Percentiles rank a stretch among this genome's conserved stretches.
phyloP scores from a whole-genome alignment of 2,797 vertebrate genomes.

The Novumbra hubbsi region DNA sequence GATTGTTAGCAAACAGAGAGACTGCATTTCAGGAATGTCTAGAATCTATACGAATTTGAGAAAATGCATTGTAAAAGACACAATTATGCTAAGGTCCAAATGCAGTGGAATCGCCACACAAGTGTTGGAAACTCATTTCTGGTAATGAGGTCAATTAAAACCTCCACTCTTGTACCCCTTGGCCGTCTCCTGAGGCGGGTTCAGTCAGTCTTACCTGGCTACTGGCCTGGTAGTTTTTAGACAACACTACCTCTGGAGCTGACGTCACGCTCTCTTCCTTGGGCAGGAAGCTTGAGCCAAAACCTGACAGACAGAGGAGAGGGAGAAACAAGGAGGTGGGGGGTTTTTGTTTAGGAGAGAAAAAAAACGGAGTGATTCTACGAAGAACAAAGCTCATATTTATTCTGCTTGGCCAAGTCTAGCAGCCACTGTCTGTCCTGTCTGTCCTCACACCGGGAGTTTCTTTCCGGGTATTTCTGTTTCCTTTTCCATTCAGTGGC shows the following conservation, averaged over 20 bases:
- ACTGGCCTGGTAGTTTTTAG: conserved; percentile 85
- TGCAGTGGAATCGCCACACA: not conserved
- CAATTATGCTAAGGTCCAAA: not conserved
- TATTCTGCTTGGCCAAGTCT: conserved; percentile 9
- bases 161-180: not conserved
- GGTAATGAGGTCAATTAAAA: not conserved
- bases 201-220: conserved; percentile 75
- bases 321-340: conserved; percentile 2
- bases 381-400: conserved; percentile 35
- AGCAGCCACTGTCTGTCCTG: conserved; percentile 30
- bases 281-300: conserved; percentile 93
- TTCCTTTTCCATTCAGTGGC: conserved; percentile 33
- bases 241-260: conserved; percentile 78
- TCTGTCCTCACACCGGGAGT: conserved; percentile 46
- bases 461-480: conserved; percentile 34
- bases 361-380: conserved; percentile 5
- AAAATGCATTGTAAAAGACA: too few species aligned
- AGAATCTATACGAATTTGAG: too few species aligned
- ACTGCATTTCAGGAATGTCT: too few species aligned
- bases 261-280: conserved; percentile 89
- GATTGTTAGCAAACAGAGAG: too few species aligned
- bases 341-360: conserved; percentile 23
- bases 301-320: conserved; percentile 74
- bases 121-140: not conserved
- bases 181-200: not conserved